Percentiles rank a stretch among this genome's conserved stretches.
Evolutionary conservation across 2,888 invertebrate genomes (phyloP).

Genomic region (Limnephilus rhombicus): DNA sequence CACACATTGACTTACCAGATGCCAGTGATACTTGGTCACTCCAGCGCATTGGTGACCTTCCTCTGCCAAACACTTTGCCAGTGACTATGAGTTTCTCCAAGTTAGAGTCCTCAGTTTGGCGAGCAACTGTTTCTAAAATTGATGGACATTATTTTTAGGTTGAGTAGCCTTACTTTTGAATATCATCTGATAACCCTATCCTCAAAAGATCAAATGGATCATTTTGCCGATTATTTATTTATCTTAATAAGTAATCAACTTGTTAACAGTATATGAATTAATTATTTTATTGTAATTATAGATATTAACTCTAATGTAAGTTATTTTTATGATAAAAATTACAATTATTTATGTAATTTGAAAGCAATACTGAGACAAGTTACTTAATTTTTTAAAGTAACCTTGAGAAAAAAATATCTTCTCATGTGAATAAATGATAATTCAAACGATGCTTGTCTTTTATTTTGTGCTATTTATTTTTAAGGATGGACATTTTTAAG

Average conservation of each 20-base stretch:
- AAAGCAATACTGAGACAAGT: neutral
- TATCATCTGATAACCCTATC: neutral
- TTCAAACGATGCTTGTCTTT: neutral
- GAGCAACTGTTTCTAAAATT: neutral
- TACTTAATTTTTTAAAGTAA: neutral
- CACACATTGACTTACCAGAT: too few species aligned
- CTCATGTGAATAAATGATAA: neutral
- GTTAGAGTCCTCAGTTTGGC: too few species aligned
- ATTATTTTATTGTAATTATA: neutral
- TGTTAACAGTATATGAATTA: conserved; percentile 1
- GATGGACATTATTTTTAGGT: neutral
- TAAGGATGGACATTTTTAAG: too few species aligned
- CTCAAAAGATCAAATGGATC: neutral
- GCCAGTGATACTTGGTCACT: too few species aligned
- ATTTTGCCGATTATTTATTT: conserved; percentile 1
- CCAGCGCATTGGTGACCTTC: too few species aligned
- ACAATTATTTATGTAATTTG: neutral
- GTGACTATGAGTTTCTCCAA: too few species aligned
- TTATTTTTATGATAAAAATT: neutral
- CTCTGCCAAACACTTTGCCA: too few species aligned
- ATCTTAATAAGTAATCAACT: neutral
- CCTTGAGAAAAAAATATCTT: neutral
- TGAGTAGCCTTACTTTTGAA: neutral
- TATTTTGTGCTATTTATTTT: neutral
- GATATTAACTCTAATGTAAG: neutral